Evolutionary conservation across 2,888 invertebrate species (phyloP).

Genomic region (Lepidonotus clava): DNA sequence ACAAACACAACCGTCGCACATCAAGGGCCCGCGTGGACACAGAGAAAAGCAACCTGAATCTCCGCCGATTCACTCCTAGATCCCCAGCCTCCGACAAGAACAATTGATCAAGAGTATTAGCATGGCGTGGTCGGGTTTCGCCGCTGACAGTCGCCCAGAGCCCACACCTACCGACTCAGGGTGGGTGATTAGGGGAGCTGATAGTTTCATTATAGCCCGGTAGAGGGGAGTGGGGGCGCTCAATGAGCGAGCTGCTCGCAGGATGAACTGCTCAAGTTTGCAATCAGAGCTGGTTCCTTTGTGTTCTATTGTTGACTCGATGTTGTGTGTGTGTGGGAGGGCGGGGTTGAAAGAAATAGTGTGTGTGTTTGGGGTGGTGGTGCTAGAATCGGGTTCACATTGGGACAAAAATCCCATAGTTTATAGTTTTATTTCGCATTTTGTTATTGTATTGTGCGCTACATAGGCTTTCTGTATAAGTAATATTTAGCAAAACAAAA

Average conservation of each 20-base stretch:
- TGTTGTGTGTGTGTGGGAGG: not conserved
- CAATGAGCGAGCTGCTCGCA: not conserved
- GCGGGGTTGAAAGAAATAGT: not conserved
- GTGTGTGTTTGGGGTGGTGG: not conserved
- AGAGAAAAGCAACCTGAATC: constrained; percentile 16
- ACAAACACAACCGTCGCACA: not conserved
- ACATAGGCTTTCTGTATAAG: no score
- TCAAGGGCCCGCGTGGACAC: not conserved
- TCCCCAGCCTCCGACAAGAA: not conserved
- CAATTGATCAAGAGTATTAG: constrained; percentile 30
- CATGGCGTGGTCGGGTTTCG: not conserved
- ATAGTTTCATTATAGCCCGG: constrained; percentile 31
- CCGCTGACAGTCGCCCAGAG: not conserved
- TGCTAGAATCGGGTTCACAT: not conserved
- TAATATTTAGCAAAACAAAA: no score
- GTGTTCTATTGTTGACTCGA: no score
- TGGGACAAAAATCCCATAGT: not conserved
- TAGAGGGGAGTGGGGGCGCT: not conserved
- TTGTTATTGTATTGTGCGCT: not conserved
- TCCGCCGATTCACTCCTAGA: not conserved
- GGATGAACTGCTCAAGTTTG: not conserved
- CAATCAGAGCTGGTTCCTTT: not conserved
- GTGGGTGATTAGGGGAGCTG: not conserved
- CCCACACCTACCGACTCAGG: not conserved
- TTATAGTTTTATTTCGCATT: not conserved